Evolutionary conservation across 2,888 invertebrate species (phyloP), one percentile per base, ranked within the genome.

Genomic region (Quadriops clusia): DNA sequence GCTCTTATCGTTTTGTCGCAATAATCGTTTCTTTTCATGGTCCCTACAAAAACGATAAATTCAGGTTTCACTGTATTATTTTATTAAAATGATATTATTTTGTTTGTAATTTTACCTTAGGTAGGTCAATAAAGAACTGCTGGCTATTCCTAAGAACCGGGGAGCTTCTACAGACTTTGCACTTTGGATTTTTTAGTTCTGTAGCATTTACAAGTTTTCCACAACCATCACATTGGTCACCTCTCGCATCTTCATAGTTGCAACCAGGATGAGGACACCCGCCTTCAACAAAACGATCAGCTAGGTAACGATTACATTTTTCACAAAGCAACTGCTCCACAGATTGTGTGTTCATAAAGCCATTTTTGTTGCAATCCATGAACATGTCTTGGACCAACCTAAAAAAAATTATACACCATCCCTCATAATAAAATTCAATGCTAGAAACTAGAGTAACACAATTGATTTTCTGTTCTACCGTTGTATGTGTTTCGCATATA

Each of bases 171-270:
- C 97, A 97, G 2, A 82, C 63, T 63, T 95, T 94, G 58, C 95
- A 97, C 6, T 83, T 67, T 1, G 95, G 90, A 34, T 76, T 67
- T 35, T 77, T 70, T 15, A 97, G 65, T 36, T 97, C 95, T 0
- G 74, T 71, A 0, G 97, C 91, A 59, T 94, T 97, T 31, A 98
- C 82, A 6, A 99, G 69, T 54, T 91, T 90, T 2, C 95, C 90
- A 54, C 98, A 98, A 42, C 82, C 83, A 60, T 99, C 98, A 57
- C 98, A 98, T 60, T 99, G 98, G 64, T 99, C 98, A 2, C 98
- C 98, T 21, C 98, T 72, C 0, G 98, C 97, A 55, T 86, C 84
- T 44, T 84, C 85, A 61, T 86, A 97, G 3, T 69, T 70, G 53
- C 98, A 99, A 25, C 85, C 75, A 0, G 70, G 64, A 58, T 77